Percentiles rank a stretch among this genome's conserved stretches.
Evolutionary conservation across 2,888 invertebrate species (phyloP).

Genomic region (Agrotis ipsilon): DNA sequence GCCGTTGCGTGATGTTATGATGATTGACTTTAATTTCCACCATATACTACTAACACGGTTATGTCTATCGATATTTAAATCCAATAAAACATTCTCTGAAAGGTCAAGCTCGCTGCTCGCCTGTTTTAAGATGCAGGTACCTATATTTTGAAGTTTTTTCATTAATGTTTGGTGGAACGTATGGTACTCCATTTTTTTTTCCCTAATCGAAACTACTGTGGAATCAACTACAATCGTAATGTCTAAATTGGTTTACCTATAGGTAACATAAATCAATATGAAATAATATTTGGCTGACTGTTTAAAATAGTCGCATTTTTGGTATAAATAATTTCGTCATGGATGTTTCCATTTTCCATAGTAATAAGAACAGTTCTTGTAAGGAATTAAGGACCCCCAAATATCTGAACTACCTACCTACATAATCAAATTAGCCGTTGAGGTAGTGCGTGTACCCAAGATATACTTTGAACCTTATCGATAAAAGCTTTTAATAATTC

Average conservation of each 20-base stretch:
- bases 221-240: background rate
- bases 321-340: background rate
- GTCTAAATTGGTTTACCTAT: background rate
- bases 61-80: conserved; percentile 5
- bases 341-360: background rate
- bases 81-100: conserved; percentile 13
- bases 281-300: background rate
- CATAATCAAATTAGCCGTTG: conserved; percentile 20
- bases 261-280: background rate
- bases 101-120: background rate
- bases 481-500: conserved; percentile 51
- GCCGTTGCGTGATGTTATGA: conserved; percentile 72
- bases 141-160: background rate
- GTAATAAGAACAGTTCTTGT: background rate
- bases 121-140: background rate
- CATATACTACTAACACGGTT: conserved; percentile 18
- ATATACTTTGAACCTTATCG: conserved; percentile 24
- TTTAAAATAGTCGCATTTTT: background rate
- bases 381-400: conserved; percentile 6
- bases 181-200: background rate
- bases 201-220: background rate
- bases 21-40: conserved; percentile 11
- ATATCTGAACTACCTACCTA: conserved; percentile 2
- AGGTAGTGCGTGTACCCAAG: background rate
- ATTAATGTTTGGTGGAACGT: background rate